phyloP scores from a whole-genome alignment of 2,888 invertebrate species.

The Sipha maydis region DNA sequence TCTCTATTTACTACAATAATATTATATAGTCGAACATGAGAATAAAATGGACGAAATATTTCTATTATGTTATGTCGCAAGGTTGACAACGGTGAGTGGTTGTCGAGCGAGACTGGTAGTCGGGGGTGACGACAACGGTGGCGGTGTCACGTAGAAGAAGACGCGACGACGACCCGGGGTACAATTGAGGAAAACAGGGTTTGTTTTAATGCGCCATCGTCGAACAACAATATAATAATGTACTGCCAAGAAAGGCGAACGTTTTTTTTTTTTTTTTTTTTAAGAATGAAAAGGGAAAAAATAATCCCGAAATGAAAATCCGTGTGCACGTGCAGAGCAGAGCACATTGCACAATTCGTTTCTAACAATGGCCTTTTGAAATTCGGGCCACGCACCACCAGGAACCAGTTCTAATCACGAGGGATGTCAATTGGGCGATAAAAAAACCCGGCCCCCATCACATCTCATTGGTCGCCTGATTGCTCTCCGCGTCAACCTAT shows the following conservation, averaged over 20 bases:
- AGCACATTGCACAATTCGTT: not conserved
- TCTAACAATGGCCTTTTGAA: slow-evolving; percentile 42
- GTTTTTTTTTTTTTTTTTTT: not conserved
- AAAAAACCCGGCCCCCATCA: slow-evolving; percentile 39
- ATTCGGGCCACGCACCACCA: not conserved
- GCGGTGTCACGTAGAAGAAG: not conserved
- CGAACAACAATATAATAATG: slow-evolving; percentile 10
- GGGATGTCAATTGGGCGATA: slow-evolving; percentile 37
- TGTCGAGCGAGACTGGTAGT: not conserved
- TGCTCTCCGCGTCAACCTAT: not conserved
- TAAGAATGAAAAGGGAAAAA: not conserved
- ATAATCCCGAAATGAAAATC: slow-evolving; percentile 31
- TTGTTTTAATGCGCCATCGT: slow-evolving; percentile 30
- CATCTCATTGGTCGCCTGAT: slow-evolving; percentile 30
- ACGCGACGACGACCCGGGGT: not conserved
- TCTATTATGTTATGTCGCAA: not conserved
- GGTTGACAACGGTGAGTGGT: slow-evolving; percentile 26
- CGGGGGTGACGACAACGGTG: not conserved
- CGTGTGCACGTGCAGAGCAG: not conserved
- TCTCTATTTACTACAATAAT: not conserved
- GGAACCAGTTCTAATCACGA: slow-evolving; percentile 37
- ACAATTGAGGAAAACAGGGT: not conserved
- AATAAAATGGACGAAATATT: slow-evolving; percentile 37
- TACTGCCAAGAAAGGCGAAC: not conserved
- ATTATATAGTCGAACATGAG: not conserved